Evolutionary conservation across 1,140 invertebrate species (phyloP), one percentile per base, ranked within the genome.

Genomic region (Drosophila micromelanica): DNA sequence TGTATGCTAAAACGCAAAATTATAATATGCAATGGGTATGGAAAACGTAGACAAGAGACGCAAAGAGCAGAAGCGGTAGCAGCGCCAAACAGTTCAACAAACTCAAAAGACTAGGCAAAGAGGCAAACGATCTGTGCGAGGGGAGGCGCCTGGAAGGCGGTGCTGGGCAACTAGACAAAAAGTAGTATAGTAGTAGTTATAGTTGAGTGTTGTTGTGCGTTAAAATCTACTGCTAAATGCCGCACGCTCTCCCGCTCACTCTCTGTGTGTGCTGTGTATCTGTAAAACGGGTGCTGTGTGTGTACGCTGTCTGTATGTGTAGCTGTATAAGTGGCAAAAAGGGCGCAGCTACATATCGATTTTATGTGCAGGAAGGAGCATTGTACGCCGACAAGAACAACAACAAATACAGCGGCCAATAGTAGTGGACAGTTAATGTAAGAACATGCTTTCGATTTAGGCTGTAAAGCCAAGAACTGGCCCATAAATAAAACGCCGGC

Each of bases 301-400:
- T 32, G 27, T 35, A 20, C 32, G 52, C 48, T 51, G 27, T 57
- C 17, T 57, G 43, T 43, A 9, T 40, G 40, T 43, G 73, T 57
- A 43, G 15, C 38, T 56, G 79, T 72, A 69, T 57, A 62, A 82
- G 79, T 78, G 67, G 62, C 75, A 71, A 79, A 86, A 89, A 87
- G 84, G 78, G 82, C 82, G 82, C 84, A 87, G 82, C 82, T 76
- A 46, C 79, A 76, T 80, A 85, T 85, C 73, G 80, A 85, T 85
- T 85, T 86, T 80, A 80, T 85, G 73, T 69, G 76, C 56, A 76
- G 57, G 38, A 62, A 75, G 80, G 77, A 84, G 73, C 80, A 86
- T 80, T 74, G 80, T 79, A 84, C 57, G 76, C 60, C 72, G 45
- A 23, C 49, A 70, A 61, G 35, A 42, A 61, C 27, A 70, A 57